Evolutionary conservation across 2,888 invertebrate genomes (phyloP), one percentile per base, ranked within the genome.

Genomic region (Laothoe populi): DNA sequence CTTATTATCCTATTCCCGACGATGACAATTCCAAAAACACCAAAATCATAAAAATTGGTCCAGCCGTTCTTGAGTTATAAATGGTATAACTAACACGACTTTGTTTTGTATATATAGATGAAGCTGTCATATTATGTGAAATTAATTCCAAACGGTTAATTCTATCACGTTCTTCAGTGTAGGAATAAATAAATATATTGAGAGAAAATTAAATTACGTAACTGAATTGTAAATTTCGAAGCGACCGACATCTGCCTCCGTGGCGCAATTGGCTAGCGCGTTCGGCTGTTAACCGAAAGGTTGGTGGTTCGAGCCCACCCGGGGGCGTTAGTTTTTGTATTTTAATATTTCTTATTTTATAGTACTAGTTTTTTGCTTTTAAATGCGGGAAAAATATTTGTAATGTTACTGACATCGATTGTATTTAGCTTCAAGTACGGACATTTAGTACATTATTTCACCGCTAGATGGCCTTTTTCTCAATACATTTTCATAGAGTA

Each of bases 211-310:
- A 11, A 16, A 40, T 48, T 24, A 42, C 13, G n/a, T 42, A 42
- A 60, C 8, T 8, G 23, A 0, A 44, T 23, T 23, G 11, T 53
- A 40, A 49, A 61, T 61, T 53, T 59, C 61, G 21, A 10, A 13
- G 4, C 0, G 0, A 0, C 3, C 2, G 4, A 0, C 80, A 81
- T 75, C 79, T 73, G 86, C 86, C 87, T 87, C 83, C 86, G 88
- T 88, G 87, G 88, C 87, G 87, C 88, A 87, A 97, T 97, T 86
- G 97, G 97, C 94, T 97, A 97, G 97, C 97, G 97, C 97, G 97
- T 97, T 97, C 97, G 97, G 97, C 97, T 97, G 97, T 97, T 97
- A 97, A 97, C 97, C 97, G 97, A 97, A 97, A 97, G 97, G 97
- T 97, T 97, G 97, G 97, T 97, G 97, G 97, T 97, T 97, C 97